Conservation (phyloP, 2,888 invertebrate species). For the Boloria euphrosyne region DNA sequence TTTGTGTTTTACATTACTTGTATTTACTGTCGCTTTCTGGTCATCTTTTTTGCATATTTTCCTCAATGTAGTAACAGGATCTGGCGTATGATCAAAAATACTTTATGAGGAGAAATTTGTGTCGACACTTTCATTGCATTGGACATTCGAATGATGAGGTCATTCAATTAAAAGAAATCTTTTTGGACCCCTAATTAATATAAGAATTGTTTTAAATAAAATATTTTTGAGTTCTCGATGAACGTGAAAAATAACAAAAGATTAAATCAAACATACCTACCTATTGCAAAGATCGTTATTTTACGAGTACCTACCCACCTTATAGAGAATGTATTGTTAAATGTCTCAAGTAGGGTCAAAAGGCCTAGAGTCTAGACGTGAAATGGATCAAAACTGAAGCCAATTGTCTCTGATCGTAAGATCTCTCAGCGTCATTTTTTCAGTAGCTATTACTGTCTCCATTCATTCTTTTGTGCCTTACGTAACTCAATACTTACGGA, state of each 20-base stretch:
- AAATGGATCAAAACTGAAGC: constrained; percentile 26
- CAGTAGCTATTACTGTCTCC: constrained; percentile 52
- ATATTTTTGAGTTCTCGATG: neutral
- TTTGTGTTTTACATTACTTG: neutral
- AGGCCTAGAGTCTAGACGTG: constrained; percentile 16
- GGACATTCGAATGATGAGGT: constrained; percentile 10
- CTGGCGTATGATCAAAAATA: constrained; percentile 64
- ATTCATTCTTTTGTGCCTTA: constrained; percentile 66
- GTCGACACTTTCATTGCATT: constrained; percentile 18
- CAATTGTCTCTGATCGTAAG: constrained; percentile 33
- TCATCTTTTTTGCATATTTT: constrained; percentile 48
- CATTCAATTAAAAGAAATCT: neutral
- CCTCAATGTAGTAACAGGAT: constrained; percentile 42
- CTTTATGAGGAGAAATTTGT: constrained; percentile 36
- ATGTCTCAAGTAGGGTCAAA: constrained; percentile 7
- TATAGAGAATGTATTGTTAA: neutral
- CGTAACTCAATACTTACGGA: constrained; percentile 74
- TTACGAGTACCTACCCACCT: neutral
- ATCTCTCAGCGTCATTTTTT: constrained; percentile 47
- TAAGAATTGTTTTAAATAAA: neutral
- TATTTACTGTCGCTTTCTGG: constrained; percentile 40
- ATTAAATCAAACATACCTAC: neutral
- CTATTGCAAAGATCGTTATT: constrained; percentile 4
- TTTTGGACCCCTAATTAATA: no score
- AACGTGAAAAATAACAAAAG: neutral